A percentile compares a stretch with the other conserved stretches of the same genome.
phyloP scores from a whole-genome alignment of 2,888 invertebrate species.

The Cyclophora albipunctata region DNA sequence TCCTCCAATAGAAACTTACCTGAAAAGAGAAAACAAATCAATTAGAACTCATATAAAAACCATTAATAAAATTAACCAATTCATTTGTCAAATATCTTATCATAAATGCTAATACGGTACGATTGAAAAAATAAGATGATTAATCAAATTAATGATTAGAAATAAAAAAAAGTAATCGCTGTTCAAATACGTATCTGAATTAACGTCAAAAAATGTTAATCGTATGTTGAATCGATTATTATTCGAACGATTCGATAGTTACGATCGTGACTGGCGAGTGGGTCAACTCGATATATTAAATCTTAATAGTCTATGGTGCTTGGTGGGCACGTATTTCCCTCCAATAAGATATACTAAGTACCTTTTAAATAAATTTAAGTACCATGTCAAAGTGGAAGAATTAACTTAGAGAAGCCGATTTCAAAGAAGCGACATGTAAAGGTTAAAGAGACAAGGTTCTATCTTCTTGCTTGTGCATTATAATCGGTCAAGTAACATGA shows the following conservation, averaged over 20 bases:
- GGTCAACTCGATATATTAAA: conserved; percentile 58
- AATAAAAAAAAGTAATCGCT: not conserved
- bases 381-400: too few species aligned
- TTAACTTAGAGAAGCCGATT: too few species aligned
- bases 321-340: conserved; percentile 23
- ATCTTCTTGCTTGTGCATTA: not conserved
- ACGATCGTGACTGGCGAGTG: conserved; percentile 54
- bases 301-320: conserved; percentile 34
- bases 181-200: conserved; percentile 7
- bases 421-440: too few species aligned
- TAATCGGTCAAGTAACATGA: conserved; percentile 25
- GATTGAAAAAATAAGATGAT: not conserved
- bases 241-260: conserved; percentile 5
- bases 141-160: conserved; percentile 5
- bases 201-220: conserved; percentile 6
- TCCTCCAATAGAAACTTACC: conserved; percentile 26
- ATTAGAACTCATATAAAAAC: conserved; percentile 1
- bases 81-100: too few species aligned
- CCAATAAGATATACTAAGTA: too few species aligned
- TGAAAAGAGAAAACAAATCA: conserved; percentile 25
- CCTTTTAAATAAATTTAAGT: too few species aligned
- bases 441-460: too few species aligned
- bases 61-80: not conserved
- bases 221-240: conserved; percentile 11
- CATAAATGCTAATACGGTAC: too few species aligned